A percentile compares a stretch with the other conserved stretches of the same genome.
These are phyloP conservation scores for Lepidurus apus DNA, from an alignment of 1,140 invertebrate genomes.

Conservation along the genomic window DNA sequence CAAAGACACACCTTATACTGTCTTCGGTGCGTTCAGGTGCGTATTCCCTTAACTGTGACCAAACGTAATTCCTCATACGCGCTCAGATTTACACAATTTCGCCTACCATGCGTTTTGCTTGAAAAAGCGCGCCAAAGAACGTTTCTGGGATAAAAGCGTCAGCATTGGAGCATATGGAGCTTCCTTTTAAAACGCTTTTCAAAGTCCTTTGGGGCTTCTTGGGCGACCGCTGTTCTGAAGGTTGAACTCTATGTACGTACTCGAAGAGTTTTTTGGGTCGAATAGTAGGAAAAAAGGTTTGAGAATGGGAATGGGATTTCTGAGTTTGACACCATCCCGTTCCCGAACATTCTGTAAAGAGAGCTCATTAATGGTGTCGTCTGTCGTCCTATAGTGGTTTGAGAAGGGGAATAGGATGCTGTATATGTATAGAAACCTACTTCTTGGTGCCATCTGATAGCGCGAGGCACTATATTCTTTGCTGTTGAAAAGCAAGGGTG, in stretches of 20 bases:
- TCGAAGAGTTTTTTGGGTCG: background rate
- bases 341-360: constrained; percentile 8
- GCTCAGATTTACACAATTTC: background rate
- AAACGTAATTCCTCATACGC: background rate
- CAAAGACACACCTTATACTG: constrained; percentile 9
- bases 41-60: constrained; percentile 12
- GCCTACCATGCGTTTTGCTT: background rate
- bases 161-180: background rate
- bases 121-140: background rate
- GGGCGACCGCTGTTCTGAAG: background rate
- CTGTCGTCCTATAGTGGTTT: constrained; percentile 14
- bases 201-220: background rate
- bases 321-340: constrained; percentile 18
- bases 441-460: constrained; percentile 14
- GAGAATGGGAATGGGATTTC: constrained; percentile 1
- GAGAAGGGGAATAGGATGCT: constrained; percentile 12
- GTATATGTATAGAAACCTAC: background rate
- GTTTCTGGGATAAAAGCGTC: background rate
- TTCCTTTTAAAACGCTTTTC: background rate
- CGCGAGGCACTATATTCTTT: background rate
- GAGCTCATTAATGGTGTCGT: constrained; percentile 21
- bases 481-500: constrained; percentile 18
- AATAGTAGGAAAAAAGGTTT: background rate
- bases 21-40: background rate
- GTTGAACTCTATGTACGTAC: background rate